Evolutionary conservation across 2,113 vertebrate species (phyloP), one percentile per base, ranked within the genome.

Genomic region (Kryptolebias marmoratus): DNA sequence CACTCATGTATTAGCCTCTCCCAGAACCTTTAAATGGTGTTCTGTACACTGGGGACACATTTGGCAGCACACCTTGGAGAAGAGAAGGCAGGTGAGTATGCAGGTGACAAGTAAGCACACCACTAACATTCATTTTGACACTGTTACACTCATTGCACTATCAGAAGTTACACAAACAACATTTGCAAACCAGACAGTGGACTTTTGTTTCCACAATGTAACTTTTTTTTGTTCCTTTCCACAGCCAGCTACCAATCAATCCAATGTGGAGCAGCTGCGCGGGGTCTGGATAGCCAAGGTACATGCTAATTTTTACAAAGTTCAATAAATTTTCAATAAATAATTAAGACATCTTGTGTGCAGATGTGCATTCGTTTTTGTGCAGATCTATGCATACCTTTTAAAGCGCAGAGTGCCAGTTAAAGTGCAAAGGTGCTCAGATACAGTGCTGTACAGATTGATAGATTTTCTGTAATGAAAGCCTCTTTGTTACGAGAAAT

Each of bases 371-470:
- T n/a, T 48, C 12, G 1, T 50, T 22, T 27, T 10, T 53, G 7
- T 53, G n/a, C 39, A 42, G 5, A 42, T 53, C 8, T 52, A 6
- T 9, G 2, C 18, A n/a, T 49, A 5, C 18, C 10, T 15, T 14
- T 52, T 7, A 36, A 42, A 42, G 39, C 39, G 5, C 9, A 11
- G 47, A 13, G 12, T 15, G 47, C 11, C 14, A 15, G 14, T 48
- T 48, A 53, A 53, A 53, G n/a, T 27, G n/a, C 50, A 53, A 53
- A 53, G n/a, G n/a, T 53, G 50, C 50, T 27, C 50, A 53, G 50
- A 11, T 52, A 7, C 9, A 53, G 48, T 50, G 48, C 48, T 18
- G 5, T 50, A 18, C 14, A 50, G 48, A 27, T 27, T 53, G 27
- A 11, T 53, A 15, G 18, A 53, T 27, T 27, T 27, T 8, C 50